Evolutionary conservation across 2,888 invertebrate species (phyloP).

Genomic region (Drosophila flavopinicola): DNA sequence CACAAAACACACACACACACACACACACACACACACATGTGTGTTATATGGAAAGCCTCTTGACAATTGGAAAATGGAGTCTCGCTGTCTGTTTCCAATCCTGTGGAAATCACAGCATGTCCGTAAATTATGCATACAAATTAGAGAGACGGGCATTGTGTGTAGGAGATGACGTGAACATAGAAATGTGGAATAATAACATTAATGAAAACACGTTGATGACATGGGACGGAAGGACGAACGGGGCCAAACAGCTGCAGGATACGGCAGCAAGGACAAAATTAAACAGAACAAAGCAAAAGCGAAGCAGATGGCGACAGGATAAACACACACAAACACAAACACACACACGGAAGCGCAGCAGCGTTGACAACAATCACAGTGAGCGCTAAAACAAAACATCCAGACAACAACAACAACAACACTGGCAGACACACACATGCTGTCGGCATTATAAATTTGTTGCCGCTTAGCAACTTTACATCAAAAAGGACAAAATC

Average conservation of each 20-base stretch:
- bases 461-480: conserved; percentile 69
- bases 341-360: conserved; percentile 40
- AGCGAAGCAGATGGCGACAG: conserved; percentile 71
- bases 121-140: conserved; percentile 77
- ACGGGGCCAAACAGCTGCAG: conserved; percentile 67
- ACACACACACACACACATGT: neutral
- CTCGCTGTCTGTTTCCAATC: conserved; percentile 7
- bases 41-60: conserved; percentile 22
- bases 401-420: conserved; percentile 31
- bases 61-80: conserved; percentile 49
- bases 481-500: conserved; percentile 59
- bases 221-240: conserved; percentile 29
- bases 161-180: conserved; percentile 68
- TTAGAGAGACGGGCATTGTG: conserved; percentile 67
- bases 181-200: conserved; percentile 77
- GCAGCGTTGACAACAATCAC: conserved; percentile 65
- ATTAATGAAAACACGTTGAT: conserved; percentile 77
- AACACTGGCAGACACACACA: conserved; percentile 40
- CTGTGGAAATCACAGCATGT: conserved; percentile 25
- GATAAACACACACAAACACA: conserved; percentile 54
- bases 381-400: conserved; percentile 69
- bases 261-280: conserved; percentile 69
- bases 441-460: conserved; percentile 61
- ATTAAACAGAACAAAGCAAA: conserved; percentile 77
- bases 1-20: neutral